phyloP scores from a whole-genome alignment of 2,888 invertebrate species.

The Epistrophe eligans region DNA sequence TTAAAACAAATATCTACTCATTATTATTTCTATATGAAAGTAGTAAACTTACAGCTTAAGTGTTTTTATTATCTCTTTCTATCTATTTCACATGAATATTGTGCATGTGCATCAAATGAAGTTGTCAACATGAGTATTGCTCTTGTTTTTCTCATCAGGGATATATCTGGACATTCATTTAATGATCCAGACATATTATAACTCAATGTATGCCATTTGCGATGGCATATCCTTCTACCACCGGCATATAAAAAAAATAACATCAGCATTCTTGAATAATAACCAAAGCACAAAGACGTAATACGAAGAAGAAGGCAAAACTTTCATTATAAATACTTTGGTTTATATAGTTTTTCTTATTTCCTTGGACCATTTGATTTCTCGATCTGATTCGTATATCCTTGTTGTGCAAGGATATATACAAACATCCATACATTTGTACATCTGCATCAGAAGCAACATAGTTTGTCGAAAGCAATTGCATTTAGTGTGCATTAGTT shows the following conservation, averaged over 20 bases:
- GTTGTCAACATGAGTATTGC: not conserved
- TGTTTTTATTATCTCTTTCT: no score
- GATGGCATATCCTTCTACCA: constrained; percentile 34
- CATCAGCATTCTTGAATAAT: constrained; percentile 41
- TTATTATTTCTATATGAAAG: no score
- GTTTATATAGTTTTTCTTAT: constrained; percentile 33
- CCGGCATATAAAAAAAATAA: not conserved
- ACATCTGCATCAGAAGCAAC: not conserved
- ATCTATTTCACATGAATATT: no score
- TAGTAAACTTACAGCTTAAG: no score
- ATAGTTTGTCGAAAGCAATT: constrained; percentile 69
- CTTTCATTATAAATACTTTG: constrained; percentile 71
- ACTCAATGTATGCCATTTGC: constrained; percentile 64
- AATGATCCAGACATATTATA: constrained; percentile 71
- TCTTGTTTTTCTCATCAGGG: constrained; percentile 9
- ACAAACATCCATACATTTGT: not conserved
- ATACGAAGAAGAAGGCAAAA: constrained; percentile 53
- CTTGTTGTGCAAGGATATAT: constrained; percentile 56
- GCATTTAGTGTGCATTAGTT: constrained; percentile 76
- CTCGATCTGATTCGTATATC: constrained; percentile 73
- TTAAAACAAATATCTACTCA: no score
- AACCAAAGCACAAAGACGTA: constrained; percentile 14
- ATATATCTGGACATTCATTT: constrained; percentile 56
- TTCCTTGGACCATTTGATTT: constrained; percentile 73
- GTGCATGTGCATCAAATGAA: no score